Evolutionary conservation across 2,113 vertebrate species (phyloP), one percentile per base, ranked within the genome.

Genomic region (Patagioenas fasciata): DNA sequence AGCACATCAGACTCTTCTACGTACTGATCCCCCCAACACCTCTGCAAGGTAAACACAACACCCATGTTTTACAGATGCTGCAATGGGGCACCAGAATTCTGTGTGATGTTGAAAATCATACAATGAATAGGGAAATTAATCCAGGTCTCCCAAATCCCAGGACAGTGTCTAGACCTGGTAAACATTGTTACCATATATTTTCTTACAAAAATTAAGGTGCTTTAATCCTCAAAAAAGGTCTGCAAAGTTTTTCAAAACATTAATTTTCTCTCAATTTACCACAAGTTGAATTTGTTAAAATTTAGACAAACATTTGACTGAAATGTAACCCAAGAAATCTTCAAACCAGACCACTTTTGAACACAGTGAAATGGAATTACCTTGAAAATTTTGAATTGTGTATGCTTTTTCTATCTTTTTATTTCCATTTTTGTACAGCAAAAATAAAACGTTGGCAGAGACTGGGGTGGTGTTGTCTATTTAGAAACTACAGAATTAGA

Each of bases 401-500:
- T 32, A 16, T 80, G 42, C 8, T 93, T 85, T 88, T 72, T 60
- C 58, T 70, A 47, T 6, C 32, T 58, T 95, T 77, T 86, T 29
- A 42, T 83, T 95, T 93, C 60, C 31, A 29, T 67, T 80, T 91
- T 71, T 42, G 10, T 88, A 62, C 23, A 80, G 56, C 20, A 88
- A 67, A 62, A 93, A 90, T 53, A 88, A 93, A 82, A 8, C 8
- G 71, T 78, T 80, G 12, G 62, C 54, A 77, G 86, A 77, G 86
- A 69, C 40, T 70, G n/a, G 20, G 29, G n/a, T 69, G 3, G 0
- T 66, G 47, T 64, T 60, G 40, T 53, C 66, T 89, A 93, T 47
- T 47, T 47, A 47, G 74, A 96, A 95, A 96, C 64, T 70, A 77
- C 64, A 95, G 71, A 89, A 85, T 88, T 77, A 96, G 92, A 77